phyloP scores from a whole-genome alignment of 2,113 vertebrate genomes.

The Phyllopteryx taeniolatus region DNA sequence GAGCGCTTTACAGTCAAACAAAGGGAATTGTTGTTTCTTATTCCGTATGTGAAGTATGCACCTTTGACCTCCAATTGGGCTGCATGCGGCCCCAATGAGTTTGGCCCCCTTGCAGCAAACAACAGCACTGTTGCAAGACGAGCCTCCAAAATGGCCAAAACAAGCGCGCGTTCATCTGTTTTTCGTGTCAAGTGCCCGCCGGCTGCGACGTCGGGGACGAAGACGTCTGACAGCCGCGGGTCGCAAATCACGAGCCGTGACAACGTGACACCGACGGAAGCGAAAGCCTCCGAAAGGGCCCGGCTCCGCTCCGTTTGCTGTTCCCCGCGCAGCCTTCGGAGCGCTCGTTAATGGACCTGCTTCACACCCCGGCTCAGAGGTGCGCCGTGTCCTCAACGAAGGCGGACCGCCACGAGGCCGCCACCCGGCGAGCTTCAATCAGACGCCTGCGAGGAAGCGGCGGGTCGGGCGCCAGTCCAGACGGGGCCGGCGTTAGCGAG shows the following conservation, averaged over 20 bases:
- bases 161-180: neutral
- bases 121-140: neutral
- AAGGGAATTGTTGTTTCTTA: no score
- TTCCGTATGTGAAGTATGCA: no score
- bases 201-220: slow-evolving; percentile 63
- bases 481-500: slow-evolving; percentile 81
- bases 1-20: no score
- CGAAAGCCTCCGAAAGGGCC: slow-evolving; percentile 94
- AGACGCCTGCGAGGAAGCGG: slow-evolving; percentile 82
- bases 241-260: slow-evolving; percentile 77
- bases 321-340: slow-evolving; percentile 85
- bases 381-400: slow-evolving; percentile 87
- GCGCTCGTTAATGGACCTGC: slow-evolving; percentile 96
- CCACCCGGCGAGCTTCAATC: slow-evolving; percentile 86
- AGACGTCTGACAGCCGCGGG: slow-evolving; percentile 78
- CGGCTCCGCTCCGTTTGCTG: slow-evolving; percentile 83
- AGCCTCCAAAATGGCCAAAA: neutral
- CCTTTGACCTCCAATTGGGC: no score
- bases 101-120: no score
- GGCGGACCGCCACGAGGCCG: slow-evolving; percentile 74
- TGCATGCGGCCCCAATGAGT: no score
- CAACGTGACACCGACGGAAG: slow-evolving; percentile 79
- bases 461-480: slow-evolving; percentile 83
- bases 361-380: slow-evolving; percentile 89
- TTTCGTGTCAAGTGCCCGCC: neutral